These are phyloP conservation scores for Belgica antarctica DNA, from an alignment of 2,888 invertebrate species.

Conservation along the genomic window DNA sequence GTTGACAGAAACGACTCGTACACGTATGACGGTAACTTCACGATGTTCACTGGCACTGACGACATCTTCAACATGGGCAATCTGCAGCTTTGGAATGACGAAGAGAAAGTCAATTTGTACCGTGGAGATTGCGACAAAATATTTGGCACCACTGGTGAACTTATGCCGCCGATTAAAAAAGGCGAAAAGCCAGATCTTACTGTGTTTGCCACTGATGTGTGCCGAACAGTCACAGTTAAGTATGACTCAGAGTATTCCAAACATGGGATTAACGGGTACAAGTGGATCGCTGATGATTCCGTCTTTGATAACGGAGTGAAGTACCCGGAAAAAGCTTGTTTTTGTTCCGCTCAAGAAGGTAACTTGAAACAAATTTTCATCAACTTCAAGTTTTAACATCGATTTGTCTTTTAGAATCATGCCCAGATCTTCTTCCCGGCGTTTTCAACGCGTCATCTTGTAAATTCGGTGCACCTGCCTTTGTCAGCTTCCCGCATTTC, in stretches of 20 bases:
- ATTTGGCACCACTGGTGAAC: slow-evolving; percentile 73
- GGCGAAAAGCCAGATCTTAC: slow-evolving; percentile 57
- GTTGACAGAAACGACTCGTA: slow-evolving; percentile 71
- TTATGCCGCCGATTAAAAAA: slow-evolving; percentile 69
- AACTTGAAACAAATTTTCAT: background rate
- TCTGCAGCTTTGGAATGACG: slow-evolving; percentile 69
- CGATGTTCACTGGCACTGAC: slow-evolving; percentile 69
- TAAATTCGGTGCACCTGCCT: slow-evolving; percentile 77
- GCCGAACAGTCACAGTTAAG: slow-evolving; percentile 63
- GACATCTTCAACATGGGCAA: slow-evolving; percentile 67
- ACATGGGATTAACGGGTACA: slow-evolving; percentile 49
- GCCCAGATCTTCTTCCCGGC: slow-evolving; percentile 59
- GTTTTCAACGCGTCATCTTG: slow-evolving; percentile 72
- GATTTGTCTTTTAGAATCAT: slow-evolving; percentile 53
- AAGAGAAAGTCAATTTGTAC: slow-evolving; percentile 59
- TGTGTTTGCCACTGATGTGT: slow-evolving; percentile 74
- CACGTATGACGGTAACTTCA: slow-evolving; percentile 73
- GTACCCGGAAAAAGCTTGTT: slow-evolving; percentile 53
- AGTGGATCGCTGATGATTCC: slow-evolving; percentile 59
- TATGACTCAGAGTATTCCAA: slow-evolving; percentile 46
- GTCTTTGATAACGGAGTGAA: slow-evolving; percentile 71
- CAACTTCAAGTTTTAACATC: slow-evolving; percentile 63
- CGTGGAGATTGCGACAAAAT: slow-evolving; percentile 64
- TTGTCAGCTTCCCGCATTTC: slow-evolving; percentile 80
- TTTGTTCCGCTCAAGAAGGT: background rate